A percentile compares a stretch with the other conserved stretches of the same genome.
Evolutionary conservation across 1,140 invertebrate species (phyloP).

Genomic region (Hylyphantes graminicola): DNA sequence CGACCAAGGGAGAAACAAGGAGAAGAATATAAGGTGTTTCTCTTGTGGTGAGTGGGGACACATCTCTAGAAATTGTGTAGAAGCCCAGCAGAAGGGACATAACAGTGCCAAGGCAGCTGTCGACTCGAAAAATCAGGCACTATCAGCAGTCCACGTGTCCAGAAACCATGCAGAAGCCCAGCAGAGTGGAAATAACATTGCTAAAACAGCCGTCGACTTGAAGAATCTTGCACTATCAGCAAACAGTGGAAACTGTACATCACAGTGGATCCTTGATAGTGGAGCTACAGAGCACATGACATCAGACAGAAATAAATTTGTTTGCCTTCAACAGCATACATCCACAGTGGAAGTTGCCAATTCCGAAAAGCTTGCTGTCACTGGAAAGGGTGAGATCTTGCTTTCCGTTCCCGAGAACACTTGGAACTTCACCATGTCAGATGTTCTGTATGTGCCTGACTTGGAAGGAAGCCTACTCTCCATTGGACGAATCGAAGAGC

Average conservation of each 20-base stretch:
- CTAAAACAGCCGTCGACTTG: slow-evolving; percentile 7
- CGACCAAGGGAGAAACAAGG: not conserved
- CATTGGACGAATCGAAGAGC: slow-evolving; percentile 31
- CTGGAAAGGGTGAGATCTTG: not conserved
- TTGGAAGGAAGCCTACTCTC: slow-evolving; percentile 28
- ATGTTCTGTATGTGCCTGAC: slow-evolving; percentile 23
- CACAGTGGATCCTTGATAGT: slow-evolving; percentile 20
- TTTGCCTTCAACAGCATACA: not conserved
- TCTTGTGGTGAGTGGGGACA: slow-evolving; percentile 33
- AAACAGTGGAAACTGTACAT: not conserved
- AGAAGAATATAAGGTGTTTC: slow-evolving; percentile 13
- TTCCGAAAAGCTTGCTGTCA: not conserved
- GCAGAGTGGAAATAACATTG: not conserved
- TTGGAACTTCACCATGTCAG: not conserved
- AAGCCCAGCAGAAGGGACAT: slow-evolving; percentile 5
- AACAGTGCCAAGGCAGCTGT: slow-evolving; percentile 16
- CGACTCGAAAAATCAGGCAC: not conserved
- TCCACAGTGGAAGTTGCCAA: slow-evolving; percentile 15
- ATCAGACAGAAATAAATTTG: slow-evolving; percentile 13
- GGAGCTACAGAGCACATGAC: slow-evolving; percentile 30
- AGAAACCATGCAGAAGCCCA: not conserved
- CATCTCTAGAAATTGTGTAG: slow-evolving; percentile 5
- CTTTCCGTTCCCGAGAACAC: not conserved
- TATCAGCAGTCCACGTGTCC: not conserved
- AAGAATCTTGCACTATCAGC: not conserved